Evolutionary conservation across 2,888 invertebrate species (phyloP), one percentile per base, ranked within the genome.

Genomic region (Argyresthia goedartella): DNA sequence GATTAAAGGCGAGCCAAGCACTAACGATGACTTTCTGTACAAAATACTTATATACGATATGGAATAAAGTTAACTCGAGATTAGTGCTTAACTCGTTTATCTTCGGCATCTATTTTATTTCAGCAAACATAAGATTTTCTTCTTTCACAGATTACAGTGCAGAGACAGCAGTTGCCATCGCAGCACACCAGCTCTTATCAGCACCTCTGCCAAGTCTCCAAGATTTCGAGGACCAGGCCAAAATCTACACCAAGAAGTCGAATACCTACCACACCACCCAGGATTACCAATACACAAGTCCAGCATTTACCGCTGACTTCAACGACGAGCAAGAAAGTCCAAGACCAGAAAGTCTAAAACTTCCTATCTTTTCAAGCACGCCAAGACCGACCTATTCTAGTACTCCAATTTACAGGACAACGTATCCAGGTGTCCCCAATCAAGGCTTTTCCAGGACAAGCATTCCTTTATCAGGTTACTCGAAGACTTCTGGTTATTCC

Each of bases 121-220:
- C 25, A 6, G 25, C 25, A 25, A 25, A 25, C 25, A 25, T 25
- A 25, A 25, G 14, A 7, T 13, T 14, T 43, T 43, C 16, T 15
- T 8, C 6, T 46, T 11, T 39, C 59, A 33, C 71, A 87, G 86
- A 80, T 56, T 68, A 73, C 58, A 76, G 63, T 56, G 71, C 78
- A 16, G 86, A 87, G 65, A 84, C 86, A 7, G 85, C 82, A 1
- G 64, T 87, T 49, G 87, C 87, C 1, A 66, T 87, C 55, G 87
- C 85, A 9, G 80, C 85, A 7, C 85, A 87, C 61, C 81, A 87
- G 59, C 76, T 87, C 4, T 63, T 86, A 33, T 71, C 79, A 10
- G 87, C 87, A 4, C 87, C 87, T 0, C 60, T 86, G 36, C 87
- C 87, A 1, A 71, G 67, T 57, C 65, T 75, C 39, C 69, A 71